Evolutionary conservation across 2,797 vertebrate genomes (phyloP).

Genomic region (Falco naumanni): DNA sequence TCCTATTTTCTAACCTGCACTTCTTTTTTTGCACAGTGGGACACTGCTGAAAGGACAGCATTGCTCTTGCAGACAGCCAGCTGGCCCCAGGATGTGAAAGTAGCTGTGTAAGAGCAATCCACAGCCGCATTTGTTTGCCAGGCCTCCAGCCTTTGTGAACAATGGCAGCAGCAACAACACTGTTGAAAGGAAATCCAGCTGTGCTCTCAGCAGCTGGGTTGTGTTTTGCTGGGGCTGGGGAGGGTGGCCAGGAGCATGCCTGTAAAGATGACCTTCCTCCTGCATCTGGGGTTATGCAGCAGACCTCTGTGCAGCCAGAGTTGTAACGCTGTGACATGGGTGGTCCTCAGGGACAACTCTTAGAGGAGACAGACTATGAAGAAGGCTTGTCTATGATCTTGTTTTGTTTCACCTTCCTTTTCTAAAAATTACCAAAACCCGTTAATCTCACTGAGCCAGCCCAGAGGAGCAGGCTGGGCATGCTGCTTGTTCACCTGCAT

Average conservation of each 20-base stretch:
- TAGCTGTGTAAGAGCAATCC: background rate
- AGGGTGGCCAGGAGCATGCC: background rate
- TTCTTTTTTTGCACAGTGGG: background rate
- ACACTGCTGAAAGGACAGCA: background rate
- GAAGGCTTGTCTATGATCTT: background rate
- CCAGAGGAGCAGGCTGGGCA: background rate
- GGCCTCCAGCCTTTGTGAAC: background rate
- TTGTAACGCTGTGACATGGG: background rate
- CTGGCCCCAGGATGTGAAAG: background rate
- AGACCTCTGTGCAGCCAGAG: background rate
- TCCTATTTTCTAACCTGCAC: background rate
- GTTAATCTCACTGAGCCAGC: background rate
- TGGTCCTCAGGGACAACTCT: background rate
- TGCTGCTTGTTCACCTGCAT: background rate
- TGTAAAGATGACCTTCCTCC: rapidly evolving
- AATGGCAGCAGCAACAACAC: background rate
- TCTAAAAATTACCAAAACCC: background rate
- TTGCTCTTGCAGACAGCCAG: background rate
- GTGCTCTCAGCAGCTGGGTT: background rate
- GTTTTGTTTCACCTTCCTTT: background rate
- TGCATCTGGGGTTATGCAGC: background rate
- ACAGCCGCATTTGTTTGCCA: background rate
- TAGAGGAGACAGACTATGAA: rapidly evolving
- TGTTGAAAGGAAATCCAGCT: background rate
- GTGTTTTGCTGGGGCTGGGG: background rate